phyloP scores from a whole-genome alignment of 2,888 invertebrate genomes.

The Galeruca laticollis region DNA sequence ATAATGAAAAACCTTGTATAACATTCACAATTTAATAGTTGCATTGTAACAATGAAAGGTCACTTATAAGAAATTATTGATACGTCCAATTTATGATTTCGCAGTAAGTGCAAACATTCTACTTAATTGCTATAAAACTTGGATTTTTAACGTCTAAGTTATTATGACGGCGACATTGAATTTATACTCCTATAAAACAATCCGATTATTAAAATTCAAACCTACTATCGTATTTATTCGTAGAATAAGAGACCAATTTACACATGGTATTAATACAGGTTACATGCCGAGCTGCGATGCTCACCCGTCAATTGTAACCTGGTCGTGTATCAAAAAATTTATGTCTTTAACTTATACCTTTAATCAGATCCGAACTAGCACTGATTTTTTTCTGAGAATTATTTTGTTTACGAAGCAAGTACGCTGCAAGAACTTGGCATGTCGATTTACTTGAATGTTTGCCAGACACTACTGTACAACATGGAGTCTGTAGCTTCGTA shows the following conservation, averaged over 20 bases:
- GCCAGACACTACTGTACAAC: too few relatives aligned
- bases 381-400: not conserved
- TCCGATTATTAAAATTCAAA: constrained; percentile 13
- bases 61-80: not conserved
- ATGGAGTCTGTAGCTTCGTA: too few relatives aligned
- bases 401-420: too few relatives aligned
- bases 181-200: constrained; percentile 22
- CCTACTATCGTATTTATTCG: constrained; percentile 6
- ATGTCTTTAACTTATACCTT: constrained; percentile 23
- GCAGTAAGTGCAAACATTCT: not conserved
- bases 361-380: not conserved
- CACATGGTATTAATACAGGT: constrained; percentile 29
- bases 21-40: too few relatives aligned
- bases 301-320: constrained; percentile 19
- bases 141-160: not conserved
- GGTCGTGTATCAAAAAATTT: constrained; percentile 28
- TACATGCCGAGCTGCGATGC: constrained; percentile 20
- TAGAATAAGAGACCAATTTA: constrained; percentile 10
- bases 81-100: not conserved
- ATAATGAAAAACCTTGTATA: too few relatives aligned
- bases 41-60: not conserved
- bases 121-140: not conserved
- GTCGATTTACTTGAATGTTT: too few relatives aligned
- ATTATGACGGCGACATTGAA: constrained; percentile 6
- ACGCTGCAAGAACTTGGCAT: too few relatives aligned